These are phyloP conservation scores for Dugesia japonica DNA, from an alignment of 2,888 invertebrate genomes.

Conservation along the genomic window DNA sequence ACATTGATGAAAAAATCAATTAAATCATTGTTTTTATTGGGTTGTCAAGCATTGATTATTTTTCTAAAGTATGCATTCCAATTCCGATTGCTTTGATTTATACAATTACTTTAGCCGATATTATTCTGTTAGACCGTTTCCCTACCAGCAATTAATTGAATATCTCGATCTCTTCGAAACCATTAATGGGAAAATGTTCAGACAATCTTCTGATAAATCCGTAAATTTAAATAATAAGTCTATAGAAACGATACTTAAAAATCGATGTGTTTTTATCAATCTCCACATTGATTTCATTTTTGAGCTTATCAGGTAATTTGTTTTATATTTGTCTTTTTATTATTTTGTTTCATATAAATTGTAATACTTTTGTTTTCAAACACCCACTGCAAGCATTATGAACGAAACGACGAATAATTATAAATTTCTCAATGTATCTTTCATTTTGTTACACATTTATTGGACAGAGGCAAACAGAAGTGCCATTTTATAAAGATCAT, in stretches of 20 bases:
- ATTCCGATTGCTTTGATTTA: too few relatives aligned
- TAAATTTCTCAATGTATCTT: too few relatives aligned
- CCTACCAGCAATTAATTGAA: not conserved
- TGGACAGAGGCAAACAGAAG: too few relatives aligned
- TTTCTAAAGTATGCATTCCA: not conserved
- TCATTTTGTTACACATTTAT: too few relatives aligned
- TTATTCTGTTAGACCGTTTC: not conserved
- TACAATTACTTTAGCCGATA: too few relatives aligned
- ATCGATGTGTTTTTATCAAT: not conserved
- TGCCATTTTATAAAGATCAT: too few relatives aligned
- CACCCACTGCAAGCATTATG: too few relatives aligned
- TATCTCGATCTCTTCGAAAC: not conserved
- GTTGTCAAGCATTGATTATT: not conserved
- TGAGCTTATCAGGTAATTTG: not conserved
- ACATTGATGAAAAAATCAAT: not conserved
- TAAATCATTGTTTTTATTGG: constrained; percentile 2
- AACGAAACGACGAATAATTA: too few relatives aligned
- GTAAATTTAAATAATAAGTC: not conserved
- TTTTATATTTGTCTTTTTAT: too few relatives aligned
- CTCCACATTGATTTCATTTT: not conserved
- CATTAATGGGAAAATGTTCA: not conserved
- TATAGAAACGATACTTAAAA: not conserved
- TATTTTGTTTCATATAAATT: too few relatives aligned
- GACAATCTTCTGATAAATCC: not conserved
- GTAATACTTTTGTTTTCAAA: too few relatives aligned